Base-by-base conservation (phyloP, 2,888 invertebrate genomes). In the Athalia cordata region DNA sequence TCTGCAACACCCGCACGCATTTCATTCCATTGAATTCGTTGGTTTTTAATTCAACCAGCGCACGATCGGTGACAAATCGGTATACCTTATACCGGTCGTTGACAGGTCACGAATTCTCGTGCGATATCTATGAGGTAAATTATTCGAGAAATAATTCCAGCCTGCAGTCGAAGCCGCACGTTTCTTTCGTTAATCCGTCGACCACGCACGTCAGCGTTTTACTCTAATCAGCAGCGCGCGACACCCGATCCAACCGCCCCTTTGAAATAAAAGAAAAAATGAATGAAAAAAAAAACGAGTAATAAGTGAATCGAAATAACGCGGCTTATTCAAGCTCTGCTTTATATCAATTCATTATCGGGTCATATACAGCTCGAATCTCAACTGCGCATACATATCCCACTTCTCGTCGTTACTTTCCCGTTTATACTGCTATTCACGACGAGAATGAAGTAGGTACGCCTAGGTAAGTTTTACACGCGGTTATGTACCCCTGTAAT, bases 301-400 rank as follows among this genome's bases (percentile, higher is more conserved):
- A 29, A 55, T 15, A 72, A 72, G 47, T 13, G 59, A 57, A 57
- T 59, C 59, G 5, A 45, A 49, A 59, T 59, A 13, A 52, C n/a
- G 5, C 52, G 7, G 15, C 9, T 47, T 47, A 13, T 65, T 49
- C 6, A 11, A 47, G 5, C 13, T 7, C 15, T 4, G 55, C 45
- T 72, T 52, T 72, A 45, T 47, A 45, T 72, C 6, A 45, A 47
- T n/a, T 68, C 68, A 55, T 55, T 68, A n/a, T 29, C 29, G 29
- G 29, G 29, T 29, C 29, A 29, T 29, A 29, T 29, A 29, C 29
- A 2, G 29, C 29, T 29, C 29, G 29, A 5, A 55, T 68, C 43
- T 3, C 61, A 7, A 52, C 68, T 47, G 52, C 52, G 55, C 55
- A n/a, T 3, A 29, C 66, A 49, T 29, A 29, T 29, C 29, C 29